phyloP scores from a whole-genome alignment of 2,797 vertebrate genomes.

The Gymnopithys bicolor region DNA sequence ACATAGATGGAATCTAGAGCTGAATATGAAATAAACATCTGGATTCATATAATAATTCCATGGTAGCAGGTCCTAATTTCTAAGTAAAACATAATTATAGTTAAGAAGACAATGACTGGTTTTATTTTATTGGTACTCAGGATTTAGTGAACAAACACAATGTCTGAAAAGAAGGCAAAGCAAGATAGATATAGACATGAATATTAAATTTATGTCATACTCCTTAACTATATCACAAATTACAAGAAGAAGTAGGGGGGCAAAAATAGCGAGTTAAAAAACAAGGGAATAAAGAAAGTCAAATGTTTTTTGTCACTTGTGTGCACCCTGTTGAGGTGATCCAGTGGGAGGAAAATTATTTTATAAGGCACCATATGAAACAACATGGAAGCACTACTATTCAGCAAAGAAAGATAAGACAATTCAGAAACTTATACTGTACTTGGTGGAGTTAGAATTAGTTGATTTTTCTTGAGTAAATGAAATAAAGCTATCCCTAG shows the following conservation, averaged over 20 bases:
- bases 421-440: not conserved
- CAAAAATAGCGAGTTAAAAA: not conserved
- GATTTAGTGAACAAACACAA: not conserved
- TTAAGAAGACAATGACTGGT: not conserved
- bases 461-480: not conserved
- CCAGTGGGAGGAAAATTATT: not conserved
- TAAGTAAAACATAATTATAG: not conserved
- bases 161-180: not conserved
- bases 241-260: fast-evolving
- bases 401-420: not conserved
- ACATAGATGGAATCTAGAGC: not conserved
- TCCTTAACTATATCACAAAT: not conserved
- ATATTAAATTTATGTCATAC: not conserved
- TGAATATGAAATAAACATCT: not conserved
- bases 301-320: fast-evolving
- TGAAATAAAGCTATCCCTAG: not conserved
- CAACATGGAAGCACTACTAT: not conserved
- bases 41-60: not conserved
- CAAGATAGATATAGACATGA: not conserved
- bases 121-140: not conserved
- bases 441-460: not conserved
- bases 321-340: not conserved
- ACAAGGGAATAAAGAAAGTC: not conserved
- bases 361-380: not conserved
- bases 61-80: not conserved